These are phyloP conservation scores for Pelvicachromis taeniatus DNA, from an alignment of 2,113 vertebrate species.

Conservation along the genomic window DNA sequence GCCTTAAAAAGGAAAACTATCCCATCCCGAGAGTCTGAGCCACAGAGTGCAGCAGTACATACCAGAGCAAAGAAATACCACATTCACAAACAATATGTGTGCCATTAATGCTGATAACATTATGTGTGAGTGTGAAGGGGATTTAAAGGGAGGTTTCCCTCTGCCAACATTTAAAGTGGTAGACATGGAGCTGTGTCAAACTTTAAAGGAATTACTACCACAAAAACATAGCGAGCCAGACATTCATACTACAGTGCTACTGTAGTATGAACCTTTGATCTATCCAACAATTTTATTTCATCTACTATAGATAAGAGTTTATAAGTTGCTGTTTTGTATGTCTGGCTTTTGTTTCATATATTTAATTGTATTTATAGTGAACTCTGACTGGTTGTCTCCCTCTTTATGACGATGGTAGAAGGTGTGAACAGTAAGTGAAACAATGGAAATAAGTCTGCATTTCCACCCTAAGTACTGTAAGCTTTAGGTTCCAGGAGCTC, in stretches of 20 bases:
- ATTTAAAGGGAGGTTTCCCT: not conserved
- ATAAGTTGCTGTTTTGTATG: not conserved
- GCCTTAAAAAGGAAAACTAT: constrained; percentile 87
- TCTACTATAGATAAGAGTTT: not conserved
- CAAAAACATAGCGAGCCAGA: not conserved
- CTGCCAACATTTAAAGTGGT: not conserved
- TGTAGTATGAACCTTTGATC: not conserved
- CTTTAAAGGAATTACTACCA: not conserved
- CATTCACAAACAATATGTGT: not conserved
- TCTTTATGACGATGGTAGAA: not conserved
- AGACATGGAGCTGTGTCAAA: not conserved
- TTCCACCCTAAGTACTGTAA: not conserved
- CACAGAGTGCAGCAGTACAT: not conserved
- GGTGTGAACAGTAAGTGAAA: not conserved
- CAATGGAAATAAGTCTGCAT: not conserved
- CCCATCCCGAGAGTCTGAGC: constrained; percentile 14
- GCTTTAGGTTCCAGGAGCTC: not conserved
- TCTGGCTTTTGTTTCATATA: not conserved
- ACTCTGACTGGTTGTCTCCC: not conserved
- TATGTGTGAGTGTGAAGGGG: not conserved
- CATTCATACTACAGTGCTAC: not conserved
- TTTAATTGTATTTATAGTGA: not conserved
- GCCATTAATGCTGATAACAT: not conserved
- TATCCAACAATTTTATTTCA: not conserved
- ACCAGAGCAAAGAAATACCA: not conserved